Evolutionary conservation across 2,888 invertebrate genomes (phyloP).

Genomic region (Dorcus hopei): DNA sequence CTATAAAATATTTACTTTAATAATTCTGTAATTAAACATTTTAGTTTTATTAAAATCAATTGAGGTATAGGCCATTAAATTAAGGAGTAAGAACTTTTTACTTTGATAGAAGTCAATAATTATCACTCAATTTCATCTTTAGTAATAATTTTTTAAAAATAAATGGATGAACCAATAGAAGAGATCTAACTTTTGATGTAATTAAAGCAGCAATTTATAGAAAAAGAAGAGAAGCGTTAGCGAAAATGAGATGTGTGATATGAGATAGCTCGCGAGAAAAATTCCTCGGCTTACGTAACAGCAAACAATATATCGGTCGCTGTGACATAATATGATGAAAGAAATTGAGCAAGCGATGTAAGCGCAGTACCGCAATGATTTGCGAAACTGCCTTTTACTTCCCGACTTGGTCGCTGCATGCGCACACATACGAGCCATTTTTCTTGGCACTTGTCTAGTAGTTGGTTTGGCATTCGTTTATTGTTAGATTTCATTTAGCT

Average conservation of each 20-base stretch:
- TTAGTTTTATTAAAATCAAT: too few relatives aligned
- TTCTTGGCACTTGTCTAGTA: not conserved
- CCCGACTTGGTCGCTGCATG: not conserved
- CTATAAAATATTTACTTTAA: too few relatives aligned
- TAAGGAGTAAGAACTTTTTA: too few relatives aligned
- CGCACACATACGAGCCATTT: not conserved
- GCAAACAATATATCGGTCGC: not conserved
- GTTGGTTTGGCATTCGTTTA: too few relatives aligned
- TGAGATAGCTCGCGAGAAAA: not conserved
- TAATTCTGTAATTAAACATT: too few relatives aligned
- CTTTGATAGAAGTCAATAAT: too few relatives aligned
- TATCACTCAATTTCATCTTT: too few relatives aligned
- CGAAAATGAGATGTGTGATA: not conserved
- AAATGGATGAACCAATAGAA: too few relatives aligned
- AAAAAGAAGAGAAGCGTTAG: not conserved
- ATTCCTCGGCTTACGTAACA: not conserved
- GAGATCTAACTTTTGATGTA: too few relatives aligned
- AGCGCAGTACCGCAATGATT: slow-evolving; percentile 8
- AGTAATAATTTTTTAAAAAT: too few relatives aligned
- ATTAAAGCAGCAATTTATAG: not conserved
- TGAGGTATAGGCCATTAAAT: too few relatives aligned
- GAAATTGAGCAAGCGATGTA: slow-evolving; percentile 14
- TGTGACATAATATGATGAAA: slow-evolving; percentile 13
- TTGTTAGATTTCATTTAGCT: too few relatives aligned
- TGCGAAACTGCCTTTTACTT: slow-evolving; percentile 11